These are phyloP conservation scores for Drosophila teissieri DNA, from an alignment of 1,140 invertebrate species.

Conservation along the genomic window DNA sequence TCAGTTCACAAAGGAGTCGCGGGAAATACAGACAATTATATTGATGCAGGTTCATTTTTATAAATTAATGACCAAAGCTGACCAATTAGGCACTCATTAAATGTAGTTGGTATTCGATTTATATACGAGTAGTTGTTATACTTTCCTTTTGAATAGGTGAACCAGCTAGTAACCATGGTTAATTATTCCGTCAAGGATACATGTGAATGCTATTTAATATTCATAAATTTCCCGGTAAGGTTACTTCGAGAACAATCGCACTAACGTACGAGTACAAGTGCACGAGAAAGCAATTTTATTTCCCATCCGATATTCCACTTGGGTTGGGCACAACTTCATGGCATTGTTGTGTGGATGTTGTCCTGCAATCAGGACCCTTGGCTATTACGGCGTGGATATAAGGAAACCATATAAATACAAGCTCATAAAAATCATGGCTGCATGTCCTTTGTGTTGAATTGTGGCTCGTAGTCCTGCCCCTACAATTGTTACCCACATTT, in stretches of 20 bases:
- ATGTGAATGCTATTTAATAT: conserved; percentile 62
- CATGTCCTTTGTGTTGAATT: conserved; percentile 55
- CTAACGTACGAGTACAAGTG: conserved; percentile 23
- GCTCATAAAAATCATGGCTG: conserved; percentile 79
- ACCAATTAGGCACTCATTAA: conserved; percentile 51
- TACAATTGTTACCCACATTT: conserved; percentile 6
- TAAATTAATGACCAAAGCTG: conserved; percentile 62
- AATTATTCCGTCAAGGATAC: conserved; percentile 5
- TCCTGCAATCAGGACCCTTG: conserved; percentile 15
- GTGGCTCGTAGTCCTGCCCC: conserved; percentile 29
- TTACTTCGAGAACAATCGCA: neutral
- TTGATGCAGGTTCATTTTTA: conserved; percentile 20
- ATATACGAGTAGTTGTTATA: neutral
- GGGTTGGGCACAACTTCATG: conserved; percentile 13
- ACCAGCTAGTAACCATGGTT: neutral
- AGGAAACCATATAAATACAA: conserved; percentile 78
- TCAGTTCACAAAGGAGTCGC: neutral
- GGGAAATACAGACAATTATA: conserved; percentile 55
- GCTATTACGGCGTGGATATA: conserved; percentile 61
- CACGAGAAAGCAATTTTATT: conserved; percentile 60
- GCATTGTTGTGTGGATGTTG: conserved; percentile 22
- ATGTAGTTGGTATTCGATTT: neutral
- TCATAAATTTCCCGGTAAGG: conserved; percentile 45
- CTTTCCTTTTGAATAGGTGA: neutral
- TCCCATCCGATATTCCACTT: conserved; percentile 56